These are phyloP conservation scores for Hiodon tergisus DNA, from an alignment of 2,113 vertebrate genomes.

Conservation along the genomic window DNA sequence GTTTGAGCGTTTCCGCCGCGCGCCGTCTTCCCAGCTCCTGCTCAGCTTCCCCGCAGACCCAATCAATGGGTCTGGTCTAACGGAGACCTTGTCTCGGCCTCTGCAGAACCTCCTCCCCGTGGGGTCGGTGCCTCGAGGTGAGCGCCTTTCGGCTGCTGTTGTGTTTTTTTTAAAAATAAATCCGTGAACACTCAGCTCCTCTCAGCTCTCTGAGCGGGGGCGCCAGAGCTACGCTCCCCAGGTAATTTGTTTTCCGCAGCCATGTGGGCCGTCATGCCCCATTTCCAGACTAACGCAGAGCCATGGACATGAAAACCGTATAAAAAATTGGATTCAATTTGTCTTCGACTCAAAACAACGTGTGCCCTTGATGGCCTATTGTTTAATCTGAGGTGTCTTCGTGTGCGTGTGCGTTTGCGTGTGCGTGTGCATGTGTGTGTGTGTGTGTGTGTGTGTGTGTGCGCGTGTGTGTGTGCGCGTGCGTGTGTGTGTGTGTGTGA, in stretches of 20 bases:
- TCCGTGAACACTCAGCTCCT: background rate
- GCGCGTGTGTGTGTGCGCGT: background rate
- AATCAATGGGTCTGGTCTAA: no score
- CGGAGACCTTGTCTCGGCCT: no score
- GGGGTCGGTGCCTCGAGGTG: no score
- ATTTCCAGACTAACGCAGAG: background rate
- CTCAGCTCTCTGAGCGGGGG: background rate
- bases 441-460: background rate
- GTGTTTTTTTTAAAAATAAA: conserved; percentile 3
- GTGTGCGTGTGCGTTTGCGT: background rate
- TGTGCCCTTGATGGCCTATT: background rate
- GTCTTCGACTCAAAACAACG: background rate
- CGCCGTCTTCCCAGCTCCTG: no score
- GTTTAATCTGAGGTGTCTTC: background rate
- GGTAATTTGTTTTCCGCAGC: background rate
- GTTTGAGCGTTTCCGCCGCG: no score
- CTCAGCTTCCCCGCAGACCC: no score
- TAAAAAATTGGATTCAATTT: background rate
- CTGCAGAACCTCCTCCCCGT: no score
- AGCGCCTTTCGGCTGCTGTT: no score
- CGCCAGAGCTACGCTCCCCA: background rate
- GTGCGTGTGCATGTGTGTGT: background rate
- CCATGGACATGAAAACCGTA: background rate
- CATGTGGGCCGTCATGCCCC: background rate
- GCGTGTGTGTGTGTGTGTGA: background rate